Conservation (phyloP, 2,888 invertebrate genomes). For the Pseudococcus longispinus region DNA sequence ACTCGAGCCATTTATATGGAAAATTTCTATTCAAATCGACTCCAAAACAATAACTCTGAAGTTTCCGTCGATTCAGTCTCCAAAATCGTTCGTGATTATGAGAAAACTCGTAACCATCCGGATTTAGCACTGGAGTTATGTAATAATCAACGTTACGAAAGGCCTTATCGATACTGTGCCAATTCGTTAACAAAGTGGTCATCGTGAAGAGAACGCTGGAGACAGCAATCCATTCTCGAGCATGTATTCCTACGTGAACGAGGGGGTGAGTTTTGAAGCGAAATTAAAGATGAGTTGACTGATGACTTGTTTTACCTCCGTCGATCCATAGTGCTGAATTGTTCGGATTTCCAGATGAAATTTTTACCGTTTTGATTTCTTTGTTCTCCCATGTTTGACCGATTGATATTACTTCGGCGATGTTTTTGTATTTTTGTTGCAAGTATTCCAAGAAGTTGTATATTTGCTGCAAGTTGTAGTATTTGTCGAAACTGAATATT, state of each 20-base stretch:
- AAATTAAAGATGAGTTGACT: background rate
- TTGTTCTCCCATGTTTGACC: slow-evolving; percentile 78
- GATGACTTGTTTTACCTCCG: slow-evolving; percentile 61
- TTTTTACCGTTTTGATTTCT: slow-evolving; percentile 71
- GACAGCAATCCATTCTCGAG: slow-evolving; percentile 88
- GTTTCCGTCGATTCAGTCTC: slow-evolving; percentile 68
- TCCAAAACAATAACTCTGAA: slow-evolving; percentile 74
- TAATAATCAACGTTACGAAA: slow-evolving; percentile 70
- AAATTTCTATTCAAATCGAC: slow-evolving; percentile 88
- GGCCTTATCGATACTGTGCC: slow-evolving; percentile 69
- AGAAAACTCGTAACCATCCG: slow-evolving; percentile 69
- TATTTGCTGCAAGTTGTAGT: background rate
- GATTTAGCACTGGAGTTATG: slow-evolving; percentile 77
- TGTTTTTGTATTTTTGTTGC: background rate
- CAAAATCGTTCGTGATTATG: slow-evolving; percentile 69
- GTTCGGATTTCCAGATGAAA: slow-evolving; percentile 60
- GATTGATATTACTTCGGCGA: slow-evolving; percentile 65
- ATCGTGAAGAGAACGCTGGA: slow-evolving; percentile 79
- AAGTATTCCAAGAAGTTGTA: slow-evolving; percentile 7
- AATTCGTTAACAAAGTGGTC: slow-evolving; percentile 73
- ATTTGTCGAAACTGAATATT: slow-evolving; percentile 16
- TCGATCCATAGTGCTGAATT: slow-evolving; percentile 65
- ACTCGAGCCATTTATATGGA: slow-evolving; percentile 80
- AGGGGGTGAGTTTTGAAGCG: background rate
- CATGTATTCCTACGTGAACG: slow-evolving; percentile 70